Conservation (phyloP, 2,797 vertebrate genomes). For the Pygocentrus nattereri region DNA sequence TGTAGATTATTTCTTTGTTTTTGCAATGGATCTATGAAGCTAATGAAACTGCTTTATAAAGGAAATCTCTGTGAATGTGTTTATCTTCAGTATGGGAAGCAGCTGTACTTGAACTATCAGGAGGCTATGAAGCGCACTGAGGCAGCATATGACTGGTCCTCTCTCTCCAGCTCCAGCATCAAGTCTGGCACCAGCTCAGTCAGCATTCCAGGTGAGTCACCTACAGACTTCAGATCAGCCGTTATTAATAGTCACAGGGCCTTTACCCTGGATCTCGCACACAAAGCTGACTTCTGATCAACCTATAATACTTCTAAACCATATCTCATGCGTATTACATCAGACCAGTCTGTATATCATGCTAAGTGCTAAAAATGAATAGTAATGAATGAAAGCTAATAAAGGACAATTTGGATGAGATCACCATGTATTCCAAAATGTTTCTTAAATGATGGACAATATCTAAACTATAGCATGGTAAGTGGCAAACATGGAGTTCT, state of each 20-base stretch:
- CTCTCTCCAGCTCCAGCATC: constrained; percentile 95
- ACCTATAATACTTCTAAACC: neutral
- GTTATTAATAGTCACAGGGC: neutral
- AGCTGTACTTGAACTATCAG: constrained; percentile 95
- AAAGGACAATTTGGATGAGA: too few species aligned
- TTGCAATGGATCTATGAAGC: neutral
- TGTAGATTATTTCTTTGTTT: neutral
- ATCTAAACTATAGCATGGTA: too few species aligned
- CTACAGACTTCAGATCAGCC: neutral
- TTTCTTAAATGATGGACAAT: too few species aligned
- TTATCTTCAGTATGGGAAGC: constrained; percentile 90
- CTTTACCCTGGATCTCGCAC: neutral
- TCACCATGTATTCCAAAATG: too few species aligned
- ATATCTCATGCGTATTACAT: neutral
- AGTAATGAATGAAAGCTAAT: too few species aligned
- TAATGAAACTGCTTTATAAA: neutral
- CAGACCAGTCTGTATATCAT: neutral
- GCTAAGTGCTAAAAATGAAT: neutral
- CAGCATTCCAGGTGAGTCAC: constrained; percentile 89
- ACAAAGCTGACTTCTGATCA: neutral
- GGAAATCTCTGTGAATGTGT: constrained; percentile 7
- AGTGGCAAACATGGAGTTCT: too few species aligned
- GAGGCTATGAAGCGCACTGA: constrained; percentile 97
- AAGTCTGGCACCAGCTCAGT: constrained; percentile 95
- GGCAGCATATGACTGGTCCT: constrained; percentile 96